A percentile compares a stretch with the other conserved stretches of the same genome.
phyloP scores from a whole-genome alignment of 2,888 invertebrate species.

The Pimpla rufipes region DNA sequence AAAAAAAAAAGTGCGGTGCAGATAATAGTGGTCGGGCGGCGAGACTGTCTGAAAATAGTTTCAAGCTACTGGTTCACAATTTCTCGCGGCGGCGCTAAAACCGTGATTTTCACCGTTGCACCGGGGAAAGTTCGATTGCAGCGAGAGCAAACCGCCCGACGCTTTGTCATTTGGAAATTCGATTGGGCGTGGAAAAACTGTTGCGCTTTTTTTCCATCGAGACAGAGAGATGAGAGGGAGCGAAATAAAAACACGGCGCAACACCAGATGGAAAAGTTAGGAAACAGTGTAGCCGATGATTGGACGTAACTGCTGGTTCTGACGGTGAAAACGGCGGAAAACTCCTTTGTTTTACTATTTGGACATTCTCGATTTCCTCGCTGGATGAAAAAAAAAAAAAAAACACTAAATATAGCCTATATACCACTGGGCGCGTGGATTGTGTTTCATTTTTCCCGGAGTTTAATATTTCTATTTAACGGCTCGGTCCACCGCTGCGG shows the following conservation, averaged over 20 bases:
- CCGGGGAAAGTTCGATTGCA: slow-evolving; percentile 36
- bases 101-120: slow-evolving; percentile 10
- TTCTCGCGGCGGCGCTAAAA: neutral
- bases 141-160: neutral
- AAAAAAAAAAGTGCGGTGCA: neutral
- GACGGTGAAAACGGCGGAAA: slow-evolving; percentile 1
- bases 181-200: slow-evolving; percentile 37
- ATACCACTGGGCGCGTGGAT: neutral
- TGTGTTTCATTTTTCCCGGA: neutral
- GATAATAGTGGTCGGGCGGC: neutral
- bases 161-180: slow-evolving; percentile 38
- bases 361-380: slow-evolving; percentile 7
- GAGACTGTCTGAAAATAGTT: slow-evolving; percentile 9
- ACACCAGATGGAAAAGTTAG: slow-evolving; percentile 21
- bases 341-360: slow-evolving; percentile 44
- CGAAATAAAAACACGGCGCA: slow-evolving; percentile 35
- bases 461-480: slow-evolving; percentile 6
- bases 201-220: slow-evolving; percentile 16
- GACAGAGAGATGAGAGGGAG: slow-evolving; percentile 17
- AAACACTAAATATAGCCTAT: neutral
- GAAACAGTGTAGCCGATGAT: slow-evolving; percentile 37
- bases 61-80: slow-evolving; percentile 18
- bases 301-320: slow-evolving; percentile 30
- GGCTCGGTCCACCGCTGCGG: neutral
- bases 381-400: slow-evolving; percentile 18